These are phyloP conservation scores for Malurus splendens DNA, from an alignment of 2,797 vertebrate genomes.

Conservation along the genomic window DNA sequence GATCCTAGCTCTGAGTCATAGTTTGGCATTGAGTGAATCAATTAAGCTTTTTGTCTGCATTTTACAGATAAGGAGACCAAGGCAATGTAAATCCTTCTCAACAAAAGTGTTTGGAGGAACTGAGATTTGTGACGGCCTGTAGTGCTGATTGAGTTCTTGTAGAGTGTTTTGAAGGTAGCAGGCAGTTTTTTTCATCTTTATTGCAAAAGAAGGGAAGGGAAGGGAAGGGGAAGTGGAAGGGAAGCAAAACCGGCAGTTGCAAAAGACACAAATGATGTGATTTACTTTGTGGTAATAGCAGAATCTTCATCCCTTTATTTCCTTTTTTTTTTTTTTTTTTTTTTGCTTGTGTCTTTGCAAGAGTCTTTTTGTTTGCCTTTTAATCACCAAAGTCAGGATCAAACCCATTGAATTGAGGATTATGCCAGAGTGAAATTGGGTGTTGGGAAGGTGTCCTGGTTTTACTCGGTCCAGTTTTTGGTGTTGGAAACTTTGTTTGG, in stretches of 20 bases:
- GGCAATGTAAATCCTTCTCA: neutral
- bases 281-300: neutral
- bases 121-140: neutral
- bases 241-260: neutral
- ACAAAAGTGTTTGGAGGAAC: neutral
- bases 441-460: neutral
- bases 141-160: neutral
- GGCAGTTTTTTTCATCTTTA: neutral
- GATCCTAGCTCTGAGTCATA: conserved; percentile 31
- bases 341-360: neutral
- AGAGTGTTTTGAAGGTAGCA: neutral
- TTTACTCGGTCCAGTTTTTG: no score
- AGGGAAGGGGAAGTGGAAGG: neutral
- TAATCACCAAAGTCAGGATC: fast-evolving
- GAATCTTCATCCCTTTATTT: neutral
- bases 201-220: neutral
- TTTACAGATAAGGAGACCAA: conserved; percentile 24
- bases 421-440: neutral
- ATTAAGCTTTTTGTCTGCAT: conserved; percentile 20
- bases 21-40: conserved; percentile 13
- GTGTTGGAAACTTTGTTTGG: neutral
- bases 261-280: neutral
- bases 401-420: neutral
- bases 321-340: neutral
- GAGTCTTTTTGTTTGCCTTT: neutral